phyloP scores from a whole-genome alignment of 2,888 invertebrate species.

The Volucella inanis region DNA sequence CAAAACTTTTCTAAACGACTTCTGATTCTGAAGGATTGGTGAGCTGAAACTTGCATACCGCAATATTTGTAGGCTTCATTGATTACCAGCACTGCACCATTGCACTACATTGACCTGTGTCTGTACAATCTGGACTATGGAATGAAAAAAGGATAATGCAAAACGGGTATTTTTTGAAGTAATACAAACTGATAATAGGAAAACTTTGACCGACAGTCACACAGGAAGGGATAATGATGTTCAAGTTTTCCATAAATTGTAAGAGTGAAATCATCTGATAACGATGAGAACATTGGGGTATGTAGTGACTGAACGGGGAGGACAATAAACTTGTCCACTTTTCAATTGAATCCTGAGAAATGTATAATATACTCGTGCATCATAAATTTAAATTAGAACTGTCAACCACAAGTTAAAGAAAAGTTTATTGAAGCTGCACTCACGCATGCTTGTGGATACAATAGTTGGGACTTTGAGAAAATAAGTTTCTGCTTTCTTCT shows the following conservation, averaged over 20 bases:
- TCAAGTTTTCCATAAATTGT: slow-evolving; percentile 33
- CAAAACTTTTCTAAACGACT: slow-evolving; percentile 43
- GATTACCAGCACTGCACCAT: slow-evolving; percentile 59
- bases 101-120: slow-evolving; percentile 61
- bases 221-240: slow-evolving; percentile 35
- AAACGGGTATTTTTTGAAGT: slow-evolving; percentile 51
- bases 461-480: not conserved
- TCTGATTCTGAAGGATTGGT: slow-evolving; percentile 30
- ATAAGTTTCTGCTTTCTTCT: slow-evolving; percentile 22
- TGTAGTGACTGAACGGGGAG: not conserved
- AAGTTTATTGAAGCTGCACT: slow-evolving; percentile 14
- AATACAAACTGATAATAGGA: slow-evolving; percentile 63
- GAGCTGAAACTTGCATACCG: slow-evolving; percentile 57
- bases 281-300: slow-evolving; percentile 2
- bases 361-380: slow-evolving; percentile 23
- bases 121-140: not conserved
- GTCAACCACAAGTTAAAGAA: slow-evolving; percentile 44
- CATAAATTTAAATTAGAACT: slow-evolving; percentile 52
- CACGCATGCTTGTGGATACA: not conserved
- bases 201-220: slow-evolving; percentile 59
- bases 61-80: slow-evolving; percentile 65
- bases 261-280: slow-evolving; percentile 29
- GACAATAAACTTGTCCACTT: slow-evolving; percentile 45
- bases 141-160: slow-evolving; percentile 50
- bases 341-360: slow-evolving; percentile 22